Evolutionary conservation across 2,888 invertebrate species (phyloP).

Genomic region (Xanthostigma xanthostigma): DNA sequence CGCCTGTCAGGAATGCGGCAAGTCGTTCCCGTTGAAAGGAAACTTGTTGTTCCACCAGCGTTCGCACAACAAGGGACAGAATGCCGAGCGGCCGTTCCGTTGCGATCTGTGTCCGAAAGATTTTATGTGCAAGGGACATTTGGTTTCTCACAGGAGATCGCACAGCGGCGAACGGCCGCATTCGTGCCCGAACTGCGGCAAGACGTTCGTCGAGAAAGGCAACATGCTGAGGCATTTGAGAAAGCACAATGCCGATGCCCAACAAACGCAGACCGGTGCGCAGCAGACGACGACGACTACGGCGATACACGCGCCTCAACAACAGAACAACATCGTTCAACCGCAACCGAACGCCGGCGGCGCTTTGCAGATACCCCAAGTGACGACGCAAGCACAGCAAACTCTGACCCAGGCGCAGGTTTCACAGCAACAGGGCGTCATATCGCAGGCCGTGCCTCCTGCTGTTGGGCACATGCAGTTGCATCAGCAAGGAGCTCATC

Average conservation of each 20-base stretch:
- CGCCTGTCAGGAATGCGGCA: slow-evolving; percentile 73
- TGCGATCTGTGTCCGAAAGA: slow-evolving; percentile 77
- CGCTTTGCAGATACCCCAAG: slow-evolving; percentile 23
- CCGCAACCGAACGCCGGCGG: slow-evolving; percentile 10
- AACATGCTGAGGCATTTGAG: slow-evolving; percentile 60
- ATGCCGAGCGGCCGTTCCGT: slow-evolving; percentile 49
- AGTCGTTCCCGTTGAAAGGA: slow-evolving; percentile 71
- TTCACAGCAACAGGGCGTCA: slow-evolving; percentile 2
- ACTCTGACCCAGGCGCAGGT: background rate
- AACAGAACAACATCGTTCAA: slow-evolving; percentile 8
- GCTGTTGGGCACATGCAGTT: slow-evolving; percentile 17
- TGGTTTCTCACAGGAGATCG: slow-evolving; percentile 67
- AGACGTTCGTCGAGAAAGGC: slow-evolving; percentile 67
- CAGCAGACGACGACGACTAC: slow-evolving; percentile 22
- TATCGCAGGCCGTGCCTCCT: slow-evolving; percentile 5
- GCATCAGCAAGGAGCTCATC: slow-evolving; percentile 28
- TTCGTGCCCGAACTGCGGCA: slow-evolving; percentile 56
- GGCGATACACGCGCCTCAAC: slow-evolving; percentile 19
- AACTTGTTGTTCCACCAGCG: slow-evolving; percentile 75
- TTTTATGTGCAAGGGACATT: slow-evolving; percentile 76
- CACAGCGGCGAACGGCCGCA: slow-evolving; percentile 51
- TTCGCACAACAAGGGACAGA: slow-evolving; percentile 63
- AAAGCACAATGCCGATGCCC: slow-evolving; percentile 44
- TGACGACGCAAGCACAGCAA: slow-evolving; percentile 19
- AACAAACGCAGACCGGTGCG: no score